Conservation (phyloP, 2,113 vertebrate species). For the Gnathonemus longibarbis region DNA sequence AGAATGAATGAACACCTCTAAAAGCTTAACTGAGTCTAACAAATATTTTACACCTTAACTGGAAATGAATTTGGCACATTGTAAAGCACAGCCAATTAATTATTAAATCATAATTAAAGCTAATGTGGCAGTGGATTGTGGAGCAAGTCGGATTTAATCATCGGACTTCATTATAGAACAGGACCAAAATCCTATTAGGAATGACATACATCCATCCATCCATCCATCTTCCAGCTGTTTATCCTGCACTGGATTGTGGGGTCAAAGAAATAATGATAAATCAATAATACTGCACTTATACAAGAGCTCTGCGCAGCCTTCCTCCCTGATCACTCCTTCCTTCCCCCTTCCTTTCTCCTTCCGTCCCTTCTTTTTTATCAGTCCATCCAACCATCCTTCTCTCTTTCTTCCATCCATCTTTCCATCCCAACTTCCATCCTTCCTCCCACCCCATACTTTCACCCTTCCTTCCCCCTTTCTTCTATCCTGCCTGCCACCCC, state of each 20-base stretch:
- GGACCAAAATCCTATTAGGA: neutral
- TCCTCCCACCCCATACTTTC: neutral
- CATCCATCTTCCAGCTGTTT: neutral
- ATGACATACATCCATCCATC: neutral
- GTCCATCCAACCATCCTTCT: neutral
- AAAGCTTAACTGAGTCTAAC: neutral
- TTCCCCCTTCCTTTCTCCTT: neutral
- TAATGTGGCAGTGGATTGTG: neutral
- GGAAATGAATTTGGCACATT: neutral
- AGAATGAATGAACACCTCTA: neutral
- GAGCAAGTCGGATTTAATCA: neutral
- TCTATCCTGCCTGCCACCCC: neutral
- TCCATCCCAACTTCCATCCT: neutral
- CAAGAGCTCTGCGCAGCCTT: neutral
- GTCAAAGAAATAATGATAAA: neutral
- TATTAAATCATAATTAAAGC: neutral
- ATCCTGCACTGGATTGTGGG: neutral
- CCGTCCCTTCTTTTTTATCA: neutral
- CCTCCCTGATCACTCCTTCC: neutral
- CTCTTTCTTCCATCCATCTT: neutral
- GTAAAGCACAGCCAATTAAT: neutral
- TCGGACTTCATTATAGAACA: neutral
- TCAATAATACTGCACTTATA: neutral
- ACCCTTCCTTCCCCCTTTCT: neutral
- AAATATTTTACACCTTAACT: neutral